Evolutionary conservation across 2,888 invertebrate genomes (phyloP), one percentile per base, ranked within the genome.

Genomic region (Bhutanitis thaidina): DNA sequence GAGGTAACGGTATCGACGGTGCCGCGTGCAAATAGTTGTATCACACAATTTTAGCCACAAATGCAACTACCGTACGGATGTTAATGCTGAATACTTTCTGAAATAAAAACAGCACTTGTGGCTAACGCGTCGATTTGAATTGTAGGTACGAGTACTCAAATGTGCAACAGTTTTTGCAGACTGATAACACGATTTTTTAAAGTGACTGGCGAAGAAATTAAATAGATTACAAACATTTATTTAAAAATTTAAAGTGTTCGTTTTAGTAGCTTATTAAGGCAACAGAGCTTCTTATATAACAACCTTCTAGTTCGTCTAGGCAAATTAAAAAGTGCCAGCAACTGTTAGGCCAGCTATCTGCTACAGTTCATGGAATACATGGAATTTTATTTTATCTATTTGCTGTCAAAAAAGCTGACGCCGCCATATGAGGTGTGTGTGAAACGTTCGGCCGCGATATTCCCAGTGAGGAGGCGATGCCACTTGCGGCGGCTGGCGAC

Each of bases 401-500:
- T 53, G 57, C 58, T 62, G 64, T 67, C 67, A 74, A 75, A 75
- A 80, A 83, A 83, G 69, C 59, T 50, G 70, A 61, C 56, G 59
- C 62, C 52, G 54, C 84, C 84, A 70, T 81, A 77, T 62, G 61
- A 54, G 75, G 74, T 60, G 77, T 80, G 83, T 82, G 80, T 77
- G 81, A 83, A 83, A 67, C 77, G 65, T 64, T 65, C 64, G 66
- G 72, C 71, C 73, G 67, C 75, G 71, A 64, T 69, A 74, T 85
- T 86, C 82, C 74, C 84, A 78, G 73, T 69, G 69, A 53, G 50
- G 57, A 56, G 53, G 55, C 67, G 66, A 69, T 68, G 74, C 63
- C 74, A 74, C 73, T 78, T 74, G 77, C 62, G 72, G 73, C 68
- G 67, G 70, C 70, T 58, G 72, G 71, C 72, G 74, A 77, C 75